Evolutionary conservation across 1,140 invertebrate species (phyloP).

Genomic region (Drosophila varians): DNA sequence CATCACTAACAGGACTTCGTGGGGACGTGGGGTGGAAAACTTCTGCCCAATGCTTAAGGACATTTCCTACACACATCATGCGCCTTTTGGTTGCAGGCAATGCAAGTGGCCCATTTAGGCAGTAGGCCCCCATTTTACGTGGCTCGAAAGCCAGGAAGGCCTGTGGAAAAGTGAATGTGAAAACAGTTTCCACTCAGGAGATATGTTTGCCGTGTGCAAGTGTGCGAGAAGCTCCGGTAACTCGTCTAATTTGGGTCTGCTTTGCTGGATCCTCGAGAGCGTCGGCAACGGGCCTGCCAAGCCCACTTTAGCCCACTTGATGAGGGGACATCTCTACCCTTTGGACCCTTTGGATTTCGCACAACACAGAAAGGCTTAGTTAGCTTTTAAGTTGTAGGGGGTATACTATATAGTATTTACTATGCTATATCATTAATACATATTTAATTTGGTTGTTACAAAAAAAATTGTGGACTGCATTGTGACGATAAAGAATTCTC

Average conservation of each 20-base stretch:
- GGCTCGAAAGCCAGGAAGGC: background rate
- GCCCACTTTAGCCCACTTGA: conserved; percentile 69
- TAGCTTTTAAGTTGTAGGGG: no score
- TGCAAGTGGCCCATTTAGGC: conserved; percentile 55
- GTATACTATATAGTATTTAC: no score
- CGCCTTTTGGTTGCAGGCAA: conserved; percentile 29
- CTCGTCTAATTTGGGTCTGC: conserved; percentile 49
- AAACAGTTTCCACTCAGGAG: conserved; percentile 62
- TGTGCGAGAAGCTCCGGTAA: conserved; percentile 44
- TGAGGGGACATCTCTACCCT: conserved; percentile 10
- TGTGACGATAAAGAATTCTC: conserved; percentile 8
- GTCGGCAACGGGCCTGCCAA: conserved; percentile 32
- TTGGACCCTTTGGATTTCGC: background rate
- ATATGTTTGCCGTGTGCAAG: conserved; percentile 67
- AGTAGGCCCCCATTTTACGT: conserved; percentile 36
- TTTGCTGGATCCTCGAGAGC: conserved; percentile 38
- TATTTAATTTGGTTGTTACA: no score
- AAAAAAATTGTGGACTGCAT: no score
- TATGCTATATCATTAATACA: no score
- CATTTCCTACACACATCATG: conserved; percentile 27
- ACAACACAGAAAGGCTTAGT: no score
- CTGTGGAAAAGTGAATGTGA: conserved; percentile 38
- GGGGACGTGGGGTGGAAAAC: background rate
- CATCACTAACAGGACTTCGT: background rate
- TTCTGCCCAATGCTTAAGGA: background rate